A percentile compares a stretch with the other conserved stretches of the same genome.
Evolutionary conservation across 53 echinoderm and acorn worm species (phyloP).

Genomic region (Echinarachnius parma): DNA sequence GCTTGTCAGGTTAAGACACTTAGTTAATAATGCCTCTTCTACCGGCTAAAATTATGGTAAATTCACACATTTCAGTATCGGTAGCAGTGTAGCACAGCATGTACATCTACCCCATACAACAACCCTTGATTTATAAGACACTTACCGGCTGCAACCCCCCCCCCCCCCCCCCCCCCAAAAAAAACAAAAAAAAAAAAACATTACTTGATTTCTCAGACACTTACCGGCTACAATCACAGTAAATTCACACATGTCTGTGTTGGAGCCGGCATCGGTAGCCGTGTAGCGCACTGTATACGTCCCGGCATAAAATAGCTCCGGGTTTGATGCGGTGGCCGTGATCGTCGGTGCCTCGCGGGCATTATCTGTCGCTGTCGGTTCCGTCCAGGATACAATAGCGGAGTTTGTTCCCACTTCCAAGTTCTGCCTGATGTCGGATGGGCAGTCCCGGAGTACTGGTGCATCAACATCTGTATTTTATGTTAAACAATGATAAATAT

Average conservation of each 20-base stretch:
- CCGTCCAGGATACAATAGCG: constrained; percentile 18
- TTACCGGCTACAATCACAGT: constrained; percentile 9
- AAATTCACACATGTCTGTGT: constrained; percentile 25
- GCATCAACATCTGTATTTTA: constrained; percentile 31
- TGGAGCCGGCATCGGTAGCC: constrained; percentile 9
- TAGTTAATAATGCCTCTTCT: too few species aligned
- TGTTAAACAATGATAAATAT: too few species aligned
- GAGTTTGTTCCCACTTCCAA: constrained; percentile 34
- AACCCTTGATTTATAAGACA: too few species aligned
- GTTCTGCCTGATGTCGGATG: constrained; percentile 1
- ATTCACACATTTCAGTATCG: too few species aligned
- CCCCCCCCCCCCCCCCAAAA: too few species aligned
- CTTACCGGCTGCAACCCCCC: too few species aligned
- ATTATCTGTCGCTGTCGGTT: constrained; percentile 10
- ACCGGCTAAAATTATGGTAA: too few species aligned
- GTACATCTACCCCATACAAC: too few species aligned
- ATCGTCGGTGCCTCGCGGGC: constrained; percentile 20
- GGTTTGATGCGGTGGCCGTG: constrained; percentile 11
- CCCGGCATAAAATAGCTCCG: constrained; percentile 31
- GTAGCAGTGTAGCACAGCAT: too few species aligned
- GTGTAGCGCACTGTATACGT: constrained; percentile 18
- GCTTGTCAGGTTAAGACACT: too few species aligned
- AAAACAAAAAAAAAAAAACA: too few species aligned
- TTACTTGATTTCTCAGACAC: too few species aligned
- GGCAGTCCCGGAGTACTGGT: constrained; percentile 24